These are phyloP conservation scores for Enoplosus armatus DNA, from an alignment of 2,797 vertebrate genomes.

Conservation along the genomic window DNA sequence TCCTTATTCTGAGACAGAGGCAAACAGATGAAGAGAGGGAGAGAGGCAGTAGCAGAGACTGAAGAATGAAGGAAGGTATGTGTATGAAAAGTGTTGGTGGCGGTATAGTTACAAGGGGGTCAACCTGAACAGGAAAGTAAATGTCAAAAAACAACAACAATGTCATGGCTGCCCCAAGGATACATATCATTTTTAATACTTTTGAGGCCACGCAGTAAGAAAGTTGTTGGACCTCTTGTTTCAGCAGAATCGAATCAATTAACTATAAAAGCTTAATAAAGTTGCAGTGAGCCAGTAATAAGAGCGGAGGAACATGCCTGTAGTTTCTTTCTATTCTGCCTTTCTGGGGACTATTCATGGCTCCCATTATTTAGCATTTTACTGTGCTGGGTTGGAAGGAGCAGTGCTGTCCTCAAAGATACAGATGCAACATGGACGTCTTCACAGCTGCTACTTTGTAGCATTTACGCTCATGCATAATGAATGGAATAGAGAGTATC, in stretches of 20 bases:
- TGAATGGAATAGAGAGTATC: conserved; percentile 77
- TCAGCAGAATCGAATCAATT: conserved; percentile 40
- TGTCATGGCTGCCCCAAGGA: conserved; percentile 1
- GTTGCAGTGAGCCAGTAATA: conserved; percentile 40
- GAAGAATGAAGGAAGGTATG: conserved; percentile 46
- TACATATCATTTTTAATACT: not conserved
- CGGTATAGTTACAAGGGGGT: conserved; percentile 50
- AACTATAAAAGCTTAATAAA: conserved; percentile 46
- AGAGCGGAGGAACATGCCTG: conserved; percentile 19
- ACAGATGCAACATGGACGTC: conserved; percentile 70
- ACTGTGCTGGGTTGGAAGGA: conserved; percentile 54
- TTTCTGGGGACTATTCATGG: conserved; percentile 53
- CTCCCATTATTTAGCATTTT: conserved; percentile 68
- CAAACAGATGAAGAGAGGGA: conserved; percentile 62
- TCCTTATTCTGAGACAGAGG: conserved; percentile 70
- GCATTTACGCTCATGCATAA: conserved; percentile 86
- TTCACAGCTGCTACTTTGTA: conserved; percentile 80
- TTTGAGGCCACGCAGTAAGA: conserved; percentile 33
- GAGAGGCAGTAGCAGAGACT: conserved; percentile 42
- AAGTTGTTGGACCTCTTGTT: conserved; percentile 15
- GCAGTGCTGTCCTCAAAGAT: conserved; percentile 57
- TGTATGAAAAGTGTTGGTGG: conserved; percentile 30
- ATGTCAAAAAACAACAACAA: conserved; percentile 38
- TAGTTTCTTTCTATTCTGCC: conserved; percentile 36
- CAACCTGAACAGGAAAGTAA: conserved; percentile 47